Evolutionary conservation across 2,113 vertebrate species (phyloP).

Genomic region (Crotalus tigris): DNA sequence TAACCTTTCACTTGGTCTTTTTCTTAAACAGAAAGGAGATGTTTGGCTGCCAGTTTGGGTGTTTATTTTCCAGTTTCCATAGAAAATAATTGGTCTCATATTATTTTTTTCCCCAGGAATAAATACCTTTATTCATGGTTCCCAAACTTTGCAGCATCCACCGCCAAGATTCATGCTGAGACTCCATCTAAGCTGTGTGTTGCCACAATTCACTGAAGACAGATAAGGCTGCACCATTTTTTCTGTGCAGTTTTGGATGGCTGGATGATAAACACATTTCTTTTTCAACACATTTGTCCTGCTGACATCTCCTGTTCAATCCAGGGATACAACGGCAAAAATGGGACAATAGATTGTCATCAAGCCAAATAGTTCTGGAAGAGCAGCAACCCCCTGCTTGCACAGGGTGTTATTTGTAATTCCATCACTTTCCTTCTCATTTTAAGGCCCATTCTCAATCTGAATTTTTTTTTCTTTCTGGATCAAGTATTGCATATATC

Average conservation of each 20-base stretch:
- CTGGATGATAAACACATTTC: constrained; percentile 44
- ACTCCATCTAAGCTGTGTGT: constrained; percentile 58
- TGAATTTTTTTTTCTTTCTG: neutral
- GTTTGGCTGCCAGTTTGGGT: constrained; percentile 61
- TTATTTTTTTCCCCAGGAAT: constrained; percentile 67
- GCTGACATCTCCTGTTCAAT: constrained; percentile 61
- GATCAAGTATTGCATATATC: neutral
- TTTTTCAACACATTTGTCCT: constrained; percentile 53
- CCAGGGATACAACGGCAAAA: constrained; percentile 48
- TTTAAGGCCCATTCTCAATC: constrained; percentile 4
- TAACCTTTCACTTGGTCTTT: constrained; percentile 57
- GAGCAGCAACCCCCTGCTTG: neutral
- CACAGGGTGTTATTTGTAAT: neutral
- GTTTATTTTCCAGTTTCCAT: constrained; percentile 78
- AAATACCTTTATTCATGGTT: constrained; percentile 72
- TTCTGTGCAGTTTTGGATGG: constrained; percentile 57
- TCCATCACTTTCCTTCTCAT: neutral
- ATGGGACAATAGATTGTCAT: constrained; percentile 43
- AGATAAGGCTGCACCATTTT: constrained; percentile 54
- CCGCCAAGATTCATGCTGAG: constrained; percentile 59
- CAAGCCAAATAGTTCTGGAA: neutral
- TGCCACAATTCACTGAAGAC: constrained; percentile 45
- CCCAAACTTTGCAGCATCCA: constrained; percentile 46
- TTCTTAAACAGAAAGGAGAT: constrained; percentile 34
- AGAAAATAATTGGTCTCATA: constrained; percentile 73